phyloP scores from a whole-genome alignment of 1,140 invertebrate genomes.

The Orius insidiosus region DNA sequence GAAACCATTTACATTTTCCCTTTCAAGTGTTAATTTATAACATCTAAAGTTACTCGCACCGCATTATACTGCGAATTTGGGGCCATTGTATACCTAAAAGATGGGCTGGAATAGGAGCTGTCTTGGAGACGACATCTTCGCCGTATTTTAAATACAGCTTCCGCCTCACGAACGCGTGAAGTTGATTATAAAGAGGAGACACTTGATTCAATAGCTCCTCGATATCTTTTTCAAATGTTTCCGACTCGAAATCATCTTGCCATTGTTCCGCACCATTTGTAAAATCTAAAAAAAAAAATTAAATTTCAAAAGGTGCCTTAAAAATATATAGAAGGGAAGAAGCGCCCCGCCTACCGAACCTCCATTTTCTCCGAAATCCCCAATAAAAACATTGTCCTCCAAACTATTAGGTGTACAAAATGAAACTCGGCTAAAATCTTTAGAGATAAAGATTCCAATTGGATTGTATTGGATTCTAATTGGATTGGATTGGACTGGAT shows the following conservation, averaged over 20 bases:
- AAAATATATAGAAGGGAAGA: no score
- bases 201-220: constrained; percentile 54
- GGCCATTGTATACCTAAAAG: constrained; percentile 40
- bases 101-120: constrained; percentile 81
- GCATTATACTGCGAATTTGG: not conserved
- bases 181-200: constrained; percentile 62
- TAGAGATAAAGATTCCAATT: no score
- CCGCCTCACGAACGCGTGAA: constrained; percentile 73
- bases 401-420: no score
- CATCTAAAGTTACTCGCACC: not conserved
- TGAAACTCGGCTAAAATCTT: no score
- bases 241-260: constrained; percentile 41
- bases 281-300: constrained; percentile 33
- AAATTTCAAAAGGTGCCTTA: no score
- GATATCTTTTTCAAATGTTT: constrained; percentile 40
- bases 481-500: no score
- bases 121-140: constrained; percentile 37
- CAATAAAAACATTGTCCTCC: no score
- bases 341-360: no score
- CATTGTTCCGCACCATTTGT: constrained; percentile 41
- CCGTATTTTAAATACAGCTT: constrained; percentile 57
- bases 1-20: not conserved
- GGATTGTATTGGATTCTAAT: no score
- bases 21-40: not conserved
- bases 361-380: no score